Conservation (phyloP, 2,113 vertebrate genomes). For the Sciurus niger region DNA sequence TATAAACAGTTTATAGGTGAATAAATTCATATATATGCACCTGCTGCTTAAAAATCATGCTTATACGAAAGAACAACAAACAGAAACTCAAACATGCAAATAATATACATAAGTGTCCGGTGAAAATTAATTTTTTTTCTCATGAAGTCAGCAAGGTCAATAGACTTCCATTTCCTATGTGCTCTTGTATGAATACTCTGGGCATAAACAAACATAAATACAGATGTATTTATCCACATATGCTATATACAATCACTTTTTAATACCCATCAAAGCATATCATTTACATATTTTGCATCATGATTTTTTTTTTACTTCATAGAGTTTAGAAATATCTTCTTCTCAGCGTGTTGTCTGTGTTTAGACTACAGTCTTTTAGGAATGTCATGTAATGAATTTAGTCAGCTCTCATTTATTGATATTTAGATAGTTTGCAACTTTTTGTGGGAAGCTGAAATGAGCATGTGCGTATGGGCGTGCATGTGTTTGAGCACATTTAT, state of each 20-base stretch:
- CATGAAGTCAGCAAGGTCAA: neutral
- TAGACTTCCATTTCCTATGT: neutral
- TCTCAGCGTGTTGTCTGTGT: neutral
- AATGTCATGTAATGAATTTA: neutral
- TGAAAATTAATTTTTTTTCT: neutral
- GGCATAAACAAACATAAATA: neutral
- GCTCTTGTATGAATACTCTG: neutral
- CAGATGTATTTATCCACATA: neutral
- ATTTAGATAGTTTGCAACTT: neutral
- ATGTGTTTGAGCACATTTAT: neutral
- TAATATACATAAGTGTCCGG: neutral
- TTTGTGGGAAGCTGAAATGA: neutral
- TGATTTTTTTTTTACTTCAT: neutral
- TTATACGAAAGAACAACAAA: neutral
- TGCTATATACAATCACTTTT: neutral
- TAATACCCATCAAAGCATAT: neutral
- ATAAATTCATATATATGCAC: neutral
- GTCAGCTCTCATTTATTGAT: neutral
- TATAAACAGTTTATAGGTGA: neutral
- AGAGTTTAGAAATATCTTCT: neutral
- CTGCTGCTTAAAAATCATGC: neutral
- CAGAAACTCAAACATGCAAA: neutral
- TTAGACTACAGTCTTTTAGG: neutral
- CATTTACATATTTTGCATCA: too few relatives aligned
- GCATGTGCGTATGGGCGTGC: accelerated